phyloP scores from a whole-genome alignment of 2,113 vertebrate species.

The Nannospalax galili region DNA sequence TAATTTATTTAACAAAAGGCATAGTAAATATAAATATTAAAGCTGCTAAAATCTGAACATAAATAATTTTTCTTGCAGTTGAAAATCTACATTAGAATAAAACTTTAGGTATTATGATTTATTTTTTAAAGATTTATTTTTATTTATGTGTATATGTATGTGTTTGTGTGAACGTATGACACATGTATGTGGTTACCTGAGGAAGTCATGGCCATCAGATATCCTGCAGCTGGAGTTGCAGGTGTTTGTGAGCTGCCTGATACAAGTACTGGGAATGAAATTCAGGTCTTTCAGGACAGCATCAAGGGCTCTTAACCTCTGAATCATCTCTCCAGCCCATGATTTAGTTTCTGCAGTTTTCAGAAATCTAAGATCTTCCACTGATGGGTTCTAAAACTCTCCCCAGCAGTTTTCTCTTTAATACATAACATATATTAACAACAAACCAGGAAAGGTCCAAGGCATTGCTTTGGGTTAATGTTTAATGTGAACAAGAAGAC shows the following conservation, averaged over 20 bases:
- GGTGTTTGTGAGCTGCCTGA: no score
- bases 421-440: background rate
- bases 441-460: background rate
- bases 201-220: no score
- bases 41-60: background rate
- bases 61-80: background rate
- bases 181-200: no score
- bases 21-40: background rate
- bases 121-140: no score
- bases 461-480: background rate
- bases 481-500: background rate
- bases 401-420: background rate
- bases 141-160: no score
- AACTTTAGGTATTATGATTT: background rate
- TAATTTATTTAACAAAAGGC: background rate
- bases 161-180: no score
- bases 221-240: no score
- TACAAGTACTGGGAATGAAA: no score
- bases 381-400: conserved; percentile 33
- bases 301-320: no score
- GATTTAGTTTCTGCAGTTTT: background rate
- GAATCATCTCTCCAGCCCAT: background rate
- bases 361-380: background rate
- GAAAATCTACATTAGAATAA: background rate
- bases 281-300: no score